These are phyloP conservation scores for Drosophila fulvimacula DNA, from an alignment of 2,888 invertebrate species.

Conservation along the genomic window DNA sequence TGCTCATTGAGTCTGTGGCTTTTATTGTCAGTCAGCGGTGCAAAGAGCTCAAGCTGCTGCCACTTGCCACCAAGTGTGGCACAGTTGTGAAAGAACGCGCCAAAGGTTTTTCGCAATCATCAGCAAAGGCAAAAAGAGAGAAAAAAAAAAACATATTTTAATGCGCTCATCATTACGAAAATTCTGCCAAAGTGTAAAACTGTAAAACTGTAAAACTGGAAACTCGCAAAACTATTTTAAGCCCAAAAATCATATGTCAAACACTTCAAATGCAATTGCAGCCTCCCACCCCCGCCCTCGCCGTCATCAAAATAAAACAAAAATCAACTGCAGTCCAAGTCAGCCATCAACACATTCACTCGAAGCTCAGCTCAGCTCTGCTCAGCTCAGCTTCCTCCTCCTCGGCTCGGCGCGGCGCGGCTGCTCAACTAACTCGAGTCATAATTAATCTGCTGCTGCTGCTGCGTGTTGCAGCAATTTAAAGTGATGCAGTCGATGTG, in stretches of 20 bases:
- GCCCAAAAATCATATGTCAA: constrained; percentile 75
- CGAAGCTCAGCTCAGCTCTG: constrained; percentile 22
- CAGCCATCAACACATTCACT: constrained; percentile 73
- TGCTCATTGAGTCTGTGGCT: constrained; percentile 66
- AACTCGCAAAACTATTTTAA: constrained; percentile 63
- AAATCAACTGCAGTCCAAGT: constrained; percentile 36
- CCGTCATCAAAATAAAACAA: constrained; percentile 20
- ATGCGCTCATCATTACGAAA: constrained; percentile 76
- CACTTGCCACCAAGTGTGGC: constrained; percentile 32
- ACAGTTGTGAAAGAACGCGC: constrained; percentile 57
- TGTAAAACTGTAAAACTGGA: constrained; percentile 44
- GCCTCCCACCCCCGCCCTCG: constrained; percentile 7
- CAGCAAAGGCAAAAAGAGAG: background rate
- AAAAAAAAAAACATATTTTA: constrained; percentile 42
- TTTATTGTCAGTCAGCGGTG: constrained; percentile 44
- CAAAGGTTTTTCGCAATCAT: constrained; percentile 50
- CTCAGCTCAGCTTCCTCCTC: constrained; percentile 39
- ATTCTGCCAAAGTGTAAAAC: constrained; percentile 66
- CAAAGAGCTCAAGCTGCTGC: constrained; percentile 33
- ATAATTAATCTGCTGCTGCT: constrained; percentile 77
- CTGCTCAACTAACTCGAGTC: constrained; percentile 49
- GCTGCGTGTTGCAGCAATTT: constrained; percentile 79
- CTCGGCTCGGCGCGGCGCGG: constrained; percentile 39
- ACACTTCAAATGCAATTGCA: constrained; percentile 55
- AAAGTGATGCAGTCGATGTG: constrained; percentile 63